Percentiles rank a stretch among this genome's conserved stretches.
These are phyloP conservation scores for Danaus melanippus DNA, from an alignment of 1,140 invertebrate genomes.

Conservation along the genomic window DNA sequence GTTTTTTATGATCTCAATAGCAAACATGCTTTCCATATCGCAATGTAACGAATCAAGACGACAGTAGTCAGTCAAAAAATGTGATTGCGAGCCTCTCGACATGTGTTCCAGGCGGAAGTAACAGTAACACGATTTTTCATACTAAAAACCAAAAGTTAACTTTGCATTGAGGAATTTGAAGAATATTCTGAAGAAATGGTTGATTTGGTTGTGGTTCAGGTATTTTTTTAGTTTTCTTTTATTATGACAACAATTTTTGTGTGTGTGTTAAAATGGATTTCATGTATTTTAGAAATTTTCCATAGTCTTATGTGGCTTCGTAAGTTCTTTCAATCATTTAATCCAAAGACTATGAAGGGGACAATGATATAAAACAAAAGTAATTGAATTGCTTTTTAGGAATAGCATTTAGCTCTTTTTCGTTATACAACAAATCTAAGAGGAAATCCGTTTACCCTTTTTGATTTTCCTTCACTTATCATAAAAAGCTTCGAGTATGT, in stretches of 20 bases:
- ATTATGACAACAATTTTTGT: too few species aligned
- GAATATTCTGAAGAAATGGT: constrained; percentile 18
- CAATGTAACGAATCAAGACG: constrained; percentile 36
- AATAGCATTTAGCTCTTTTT: too few species aligned
- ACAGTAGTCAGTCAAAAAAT: constrained; percentile 47
- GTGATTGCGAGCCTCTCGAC: constrained; percentile 29
- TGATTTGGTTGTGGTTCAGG: constrained; percentile 31
- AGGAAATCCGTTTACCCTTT: too few species aligned
- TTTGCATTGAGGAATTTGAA: not conserved
- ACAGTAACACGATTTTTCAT: constrained; percentile 2
- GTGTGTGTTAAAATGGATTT: too few species aligned
- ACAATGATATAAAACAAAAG: too few species aligned
- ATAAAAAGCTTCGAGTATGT: too few species aligned
- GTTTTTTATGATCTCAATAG: constrained; percentile 39
- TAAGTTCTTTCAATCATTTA: not conserved
- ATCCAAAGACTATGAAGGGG: not conserved
- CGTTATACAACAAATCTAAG: too few species aligned
- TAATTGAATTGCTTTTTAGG: too few species aligned
- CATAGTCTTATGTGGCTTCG: too few species aligned
- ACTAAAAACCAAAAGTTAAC: too few species aligned
- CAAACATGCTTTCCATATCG: constrained; percentile 31
- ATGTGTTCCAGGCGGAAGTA: constrained; percentile 30
- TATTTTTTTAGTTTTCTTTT: constrained; percentile 9
- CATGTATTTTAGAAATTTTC: too few species aligned
- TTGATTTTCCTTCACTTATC: too few species aligned